Percentiles rank a stretch among this genome's conserved stretches.
phyloP scores from a whole-genome alignment of 2,888 invertebrate species.

The Lypha dubia region DNA sequence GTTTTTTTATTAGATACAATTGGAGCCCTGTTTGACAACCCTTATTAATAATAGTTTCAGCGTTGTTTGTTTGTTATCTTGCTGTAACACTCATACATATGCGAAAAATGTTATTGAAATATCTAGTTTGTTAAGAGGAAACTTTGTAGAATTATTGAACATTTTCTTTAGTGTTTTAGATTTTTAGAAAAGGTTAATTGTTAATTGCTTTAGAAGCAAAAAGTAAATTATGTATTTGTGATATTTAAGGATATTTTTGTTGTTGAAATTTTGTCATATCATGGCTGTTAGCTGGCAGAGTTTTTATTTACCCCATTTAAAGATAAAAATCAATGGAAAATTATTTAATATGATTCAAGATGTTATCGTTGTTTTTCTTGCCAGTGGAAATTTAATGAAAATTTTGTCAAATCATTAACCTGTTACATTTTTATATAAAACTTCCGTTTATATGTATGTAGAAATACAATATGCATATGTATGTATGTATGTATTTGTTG shows the following conservation, averaged over 20 bases:
- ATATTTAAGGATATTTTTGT: neutral
- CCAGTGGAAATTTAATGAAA: neutral
- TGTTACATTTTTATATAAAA: constrained; percentile 38
- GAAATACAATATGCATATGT: constrained; percentile 3
- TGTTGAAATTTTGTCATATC: constrained; percentile 25
- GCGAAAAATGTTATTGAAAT: neutral
- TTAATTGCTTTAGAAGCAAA: constrained; percentile 20
- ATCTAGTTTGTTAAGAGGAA: neutral
- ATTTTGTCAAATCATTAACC: constrained; percentile 55
- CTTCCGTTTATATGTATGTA: constrained; percentile 33
- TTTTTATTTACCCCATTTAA: neutral
- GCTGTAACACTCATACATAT: neutral
- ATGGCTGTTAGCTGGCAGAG: constrained; percentile 3
- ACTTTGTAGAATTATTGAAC: constrained; percentile 30
- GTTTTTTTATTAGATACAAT: neutral
- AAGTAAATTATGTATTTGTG: too few species aligned
- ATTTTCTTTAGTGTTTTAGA: neutral
- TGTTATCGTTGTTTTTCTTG: neutral
- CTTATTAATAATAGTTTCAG: constrained; percentile 35
- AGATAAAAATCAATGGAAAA: constrained; percentile 12
- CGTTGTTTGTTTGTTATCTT: constrained; percentile 29
- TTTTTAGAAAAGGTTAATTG: constrained; percentile 17
- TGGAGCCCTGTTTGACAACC: constrained; percentile 16
- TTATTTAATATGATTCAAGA: neutral
- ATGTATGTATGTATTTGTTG: neutral